Evolutionary conservation across 2,113 vertebrate species (phyloP).

Genomic region (Leptobrachium ailaonicum): DNA sequence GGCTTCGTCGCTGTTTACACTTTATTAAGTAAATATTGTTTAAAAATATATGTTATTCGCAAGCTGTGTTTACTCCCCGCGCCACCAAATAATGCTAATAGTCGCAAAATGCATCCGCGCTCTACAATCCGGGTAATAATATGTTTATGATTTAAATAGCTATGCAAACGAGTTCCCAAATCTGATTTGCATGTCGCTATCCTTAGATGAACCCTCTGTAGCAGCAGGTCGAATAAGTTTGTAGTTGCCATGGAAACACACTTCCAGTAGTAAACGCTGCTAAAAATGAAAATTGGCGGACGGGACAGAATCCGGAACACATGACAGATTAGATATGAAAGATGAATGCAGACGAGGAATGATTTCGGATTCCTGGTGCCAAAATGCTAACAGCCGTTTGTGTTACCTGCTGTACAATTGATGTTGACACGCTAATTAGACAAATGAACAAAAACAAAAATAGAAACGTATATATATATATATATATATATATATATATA

Average conservation of each 20-base stretch:
- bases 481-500: background rate
- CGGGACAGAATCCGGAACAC: constrained; percentile 7
- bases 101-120: background rate
- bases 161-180: constrained; percentile 38
- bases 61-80: too few species aligned
- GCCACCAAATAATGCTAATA: background rate
- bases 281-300: constrained; percentile 32
- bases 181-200: constrained; percentile 37
- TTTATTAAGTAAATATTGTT: too few species aligned
- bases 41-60: too few species aligned
- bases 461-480: background rate
- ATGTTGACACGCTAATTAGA: constrained; percentile 6
- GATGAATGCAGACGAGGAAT: constrained; percentile 22
- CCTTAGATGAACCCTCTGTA: constrained; percentile 39
- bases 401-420: constrained; percentile 6
- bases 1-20: too few species aligned
- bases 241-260: constrained; percentile 42
- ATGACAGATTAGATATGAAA: constrained; percentile 8
- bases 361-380: background rate
- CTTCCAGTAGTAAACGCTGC: constrained; percentile 44
- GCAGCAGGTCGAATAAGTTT: constrained; percentile 31
- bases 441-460: constrained; percentile 5
- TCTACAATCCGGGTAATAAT: constrained; percentile 14
- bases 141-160: constrained; percentile 19
- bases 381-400: constrained; percentile 15